These are phyloP conservation scores for Protonibea diacanthus DNA, from an alignment of 2,797 vertebrate genomes.

Conservation along the genomic window DNA sequence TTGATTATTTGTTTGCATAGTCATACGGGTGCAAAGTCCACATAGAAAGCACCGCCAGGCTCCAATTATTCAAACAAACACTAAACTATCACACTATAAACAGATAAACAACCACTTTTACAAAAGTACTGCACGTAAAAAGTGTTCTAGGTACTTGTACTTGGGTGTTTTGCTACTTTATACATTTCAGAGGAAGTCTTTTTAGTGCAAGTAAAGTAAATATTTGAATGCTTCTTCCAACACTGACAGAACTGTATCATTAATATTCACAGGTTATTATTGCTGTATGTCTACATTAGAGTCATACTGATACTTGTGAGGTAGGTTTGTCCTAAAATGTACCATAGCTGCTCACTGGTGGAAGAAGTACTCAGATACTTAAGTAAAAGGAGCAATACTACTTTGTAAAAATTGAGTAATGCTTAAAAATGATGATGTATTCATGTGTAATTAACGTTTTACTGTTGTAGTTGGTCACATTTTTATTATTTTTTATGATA, in stretches of 20 bases:
- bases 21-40: too few relatives aligned
- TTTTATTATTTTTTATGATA: neutral
- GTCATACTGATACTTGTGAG: neutral
- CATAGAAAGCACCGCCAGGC: too few relatives aligned
- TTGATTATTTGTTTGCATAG: too few relatives aligned
- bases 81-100: too few relatives aligned
- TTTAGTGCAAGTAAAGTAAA: neutral
- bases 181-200: neutral
- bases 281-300: neutral
- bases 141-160: neutral
- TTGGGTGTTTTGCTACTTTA: neutral
- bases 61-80: too few relatives aligned
- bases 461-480: neutral
- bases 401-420: neutral
- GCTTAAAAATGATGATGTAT: neutral
- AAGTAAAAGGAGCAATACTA: neutral
- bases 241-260: too few relatives aligned
- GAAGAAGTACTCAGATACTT: too few relatives aligned
- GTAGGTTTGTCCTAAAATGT: neutral
- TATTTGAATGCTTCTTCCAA: too few relatives aligned
- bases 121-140: neutral
- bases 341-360: too few relatives aligned
- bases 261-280: neutral
- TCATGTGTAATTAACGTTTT: neutral
- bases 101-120: neutral